Percentiles rank a stretch among this genome's conserved stretches.
These are phyloP conservation scores for Barnardius zonarius DNA, from an alignment of 2,113 vertebrate genomes.

Conservation along the genomic window DNA sequence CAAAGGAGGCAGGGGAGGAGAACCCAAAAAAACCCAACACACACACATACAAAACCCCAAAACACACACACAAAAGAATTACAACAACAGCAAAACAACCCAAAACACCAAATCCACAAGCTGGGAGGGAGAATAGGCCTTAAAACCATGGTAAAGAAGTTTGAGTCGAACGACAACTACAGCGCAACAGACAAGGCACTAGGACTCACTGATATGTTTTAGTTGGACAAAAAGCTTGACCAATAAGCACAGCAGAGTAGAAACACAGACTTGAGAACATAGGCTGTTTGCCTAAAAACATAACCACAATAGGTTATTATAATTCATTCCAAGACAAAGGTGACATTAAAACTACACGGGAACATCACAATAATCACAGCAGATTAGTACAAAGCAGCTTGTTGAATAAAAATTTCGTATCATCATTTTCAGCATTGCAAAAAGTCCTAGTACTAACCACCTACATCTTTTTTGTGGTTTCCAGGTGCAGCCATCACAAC, in stretches of 20 bases:
- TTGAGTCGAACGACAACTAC: background rate
- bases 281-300: background rate
- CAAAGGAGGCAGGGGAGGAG: background rate
- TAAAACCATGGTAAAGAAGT: background rate
- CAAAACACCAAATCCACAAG: background rate
- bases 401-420: background rate
- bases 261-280: background rate
- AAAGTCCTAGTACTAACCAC: background rate
- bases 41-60: background rate
- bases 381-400: background rate
- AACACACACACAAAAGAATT: background rate
- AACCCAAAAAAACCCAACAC: background rate
- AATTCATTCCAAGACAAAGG: background rate
- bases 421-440: background rate
- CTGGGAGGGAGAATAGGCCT: background rate
- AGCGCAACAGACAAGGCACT: background rate
- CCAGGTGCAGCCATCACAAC: background rate
- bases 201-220: background rate
- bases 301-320: background rate
- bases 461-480: background rate
- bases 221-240: background rate
- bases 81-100: background rate
- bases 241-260: accelerated
- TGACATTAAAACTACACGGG: background rate
- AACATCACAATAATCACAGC: background rate